Evolutionary conservation across 2,797 vertebrate genomes (phyloP).

Genomic region (Echiichthys vipera): DNA sequence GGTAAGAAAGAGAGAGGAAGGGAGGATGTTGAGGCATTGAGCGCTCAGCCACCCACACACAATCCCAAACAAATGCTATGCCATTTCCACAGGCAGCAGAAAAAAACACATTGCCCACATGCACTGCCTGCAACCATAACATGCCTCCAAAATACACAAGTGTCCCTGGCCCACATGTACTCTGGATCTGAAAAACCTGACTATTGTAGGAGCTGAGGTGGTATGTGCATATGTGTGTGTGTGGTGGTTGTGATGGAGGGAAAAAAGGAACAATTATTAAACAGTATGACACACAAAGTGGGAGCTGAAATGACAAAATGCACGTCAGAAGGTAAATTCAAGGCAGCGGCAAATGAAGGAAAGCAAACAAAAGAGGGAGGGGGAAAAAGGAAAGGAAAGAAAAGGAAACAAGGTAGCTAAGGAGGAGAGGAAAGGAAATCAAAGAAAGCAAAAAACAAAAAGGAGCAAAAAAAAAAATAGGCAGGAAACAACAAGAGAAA

Average conservation of each 20-base stretch:
- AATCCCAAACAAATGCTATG: slow-evolving; percentile 58
- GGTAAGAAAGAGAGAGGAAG: not conserved
- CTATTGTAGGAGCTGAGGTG: slow-evolving; percentile 25
- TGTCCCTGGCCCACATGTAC: slow-evolving; percentile 45
- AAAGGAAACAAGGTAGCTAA: not conserved
- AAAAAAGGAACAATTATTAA: not conserved
- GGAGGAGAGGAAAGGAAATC: not conserved
- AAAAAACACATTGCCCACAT: slow-evolving; percentile 43
- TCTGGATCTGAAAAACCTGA: slow-evolving; percentile 42
- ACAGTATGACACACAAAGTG: slow-evolving; percentile 2
- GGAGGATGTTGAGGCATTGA: slow-evolving; percentile 54
- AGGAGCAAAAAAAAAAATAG: not conserved
- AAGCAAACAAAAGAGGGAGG: not conserved
- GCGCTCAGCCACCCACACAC: slow-evolving; percentile 70
- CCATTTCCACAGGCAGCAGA: slow-evolving; percentile 58
- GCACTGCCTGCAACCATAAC: slow-evolving; percentile 66
- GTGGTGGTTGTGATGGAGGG: not conserved
- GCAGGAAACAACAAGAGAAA: too few species aligned
- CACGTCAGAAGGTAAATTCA: not conserved
- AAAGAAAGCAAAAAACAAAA: not conserved
- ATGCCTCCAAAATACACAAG: slow-evolving; percentile 50
- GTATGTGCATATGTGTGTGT: slow-evolving; percentile 1
- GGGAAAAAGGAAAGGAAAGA: not conserved
- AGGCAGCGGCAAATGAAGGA: not conserved
- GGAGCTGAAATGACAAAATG: not conserved